phyloP scores from a whole-genome alignment of 2,888 invertebrate genomes.

The Caenorhabditis zanzibari region DNA sequence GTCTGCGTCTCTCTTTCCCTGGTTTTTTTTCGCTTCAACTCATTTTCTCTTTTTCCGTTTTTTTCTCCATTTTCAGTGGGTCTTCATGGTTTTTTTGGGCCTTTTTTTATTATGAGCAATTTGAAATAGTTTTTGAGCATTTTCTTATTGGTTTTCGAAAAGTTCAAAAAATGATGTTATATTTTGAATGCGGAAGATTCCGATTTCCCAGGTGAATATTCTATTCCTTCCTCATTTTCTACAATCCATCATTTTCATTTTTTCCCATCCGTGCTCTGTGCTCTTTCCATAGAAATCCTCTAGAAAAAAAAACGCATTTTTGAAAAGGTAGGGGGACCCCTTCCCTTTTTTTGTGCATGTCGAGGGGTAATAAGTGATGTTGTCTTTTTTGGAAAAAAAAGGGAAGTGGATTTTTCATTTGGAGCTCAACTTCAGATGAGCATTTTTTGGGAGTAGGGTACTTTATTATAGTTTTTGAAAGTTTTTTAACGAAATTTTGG shows the following conservation, averaged over 20 bases:
- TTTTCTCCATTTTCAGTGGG: slow-evolving; percentile 23
- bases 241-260: slow-evolving; percentile 22
- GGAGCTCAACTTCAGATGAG: background rate
- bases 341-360: slow-evolving; percentile 12
- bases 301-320: slow-evolving; percentile 37
- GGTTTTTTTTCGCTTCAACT: slow-evolving; percentile 31
- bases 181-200: background rate
- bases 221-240: slow-evolving; percentile 13
- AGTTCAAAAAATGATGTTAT: background rate
- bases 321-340: slow-evolving; percentile 46
- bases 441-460: background rate
- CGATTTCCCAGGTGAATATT: slow-evolving; percentile 37
- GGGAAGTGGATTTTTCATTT: slow-evolving; percentile 28
- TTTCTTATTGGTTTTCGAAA: no score
- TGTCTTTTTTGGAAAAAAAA: background rate
- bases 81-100: slow-evolving; percentile 9
- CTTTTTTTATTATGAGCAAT: background rate
- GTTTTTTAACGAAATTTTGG: no score
- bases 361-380: slow-evolving; percentile 62
- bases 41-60: slow-evolving; percentile 27
- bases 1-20: slow-evolving; percentile 33
- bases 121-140: no score
- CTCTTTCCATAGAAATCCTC: background rate
- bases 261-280: slow-evolving; percentile 5
- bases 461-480: background rate